Evolutionary conservation across 2,888 invertebrate genomes (phyloP).

Genomic region (Melanophora roralis): DNA sequence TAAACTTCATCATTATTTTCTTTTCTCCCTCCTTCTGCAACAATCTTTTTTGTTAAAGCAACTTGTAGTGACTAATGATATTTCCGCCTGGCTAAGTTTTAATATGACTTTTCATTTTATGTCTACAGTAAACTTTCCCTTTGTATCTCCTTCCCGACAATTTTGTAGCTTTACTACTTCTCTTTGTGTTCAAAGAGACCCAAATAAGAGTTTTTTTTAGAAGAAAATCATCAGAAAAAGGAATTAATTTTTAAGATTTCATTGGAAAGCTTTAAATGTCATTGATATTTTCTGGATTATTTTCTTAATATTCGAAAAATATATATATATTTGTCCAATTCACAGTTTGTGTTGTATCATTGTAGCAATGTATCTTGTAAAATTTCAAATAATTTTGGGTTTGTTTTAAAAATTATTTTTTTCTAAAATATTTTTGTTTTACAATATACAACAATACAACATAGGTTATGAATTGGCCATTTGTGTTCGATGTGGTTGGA

Average conservation of each 20-base stretch:
- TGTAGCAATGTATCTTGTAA: too few relatives aligned
- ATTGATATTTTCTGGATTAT: slow-evolving; percentile 14
- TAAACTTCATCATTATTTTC: background rate
- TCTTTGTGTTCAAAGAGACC: background rate
- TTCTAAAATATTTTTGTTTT: too few relatives aligned
- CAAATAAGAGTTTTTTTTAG: background rate
- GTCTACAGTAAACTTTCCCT: too few relatives aligned
- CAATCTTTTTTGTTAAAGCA: background rate
- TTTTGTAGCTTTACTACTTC: background rate
- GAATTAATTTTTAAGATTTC: background rate
- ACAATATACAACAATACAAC: too few relatives aligned
- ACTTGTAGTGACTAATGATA: slow-evolving; percentile 50
- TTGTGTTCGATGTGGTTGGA: background rate
- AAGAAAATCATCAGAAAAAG: background rate
- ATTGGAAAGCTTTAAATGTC: slow-evolving; percentile 10
- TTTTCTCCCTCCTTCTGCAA: background rate
- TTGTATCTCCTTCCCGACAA: background rate
- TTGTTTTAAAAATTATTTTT: too few relatives aligned
- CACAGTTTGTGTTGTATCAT: too few relatives aligned
- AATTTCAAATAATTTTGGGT: too few relatives aligned
- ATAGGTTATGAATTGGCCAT: too few relatives aligned
- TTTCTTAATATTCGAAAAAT: background rate
- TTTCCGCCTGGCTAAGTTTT: slow-evolving; percentile 54
- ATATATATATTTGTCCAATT: too few relatives aligned
- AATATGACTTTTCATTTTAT: slow-evolving; percentile 32